phyloP scores from a whole-genome alignment of 2,888 invertebrate genomes.

The Agrilus biguttatus region DNA sequence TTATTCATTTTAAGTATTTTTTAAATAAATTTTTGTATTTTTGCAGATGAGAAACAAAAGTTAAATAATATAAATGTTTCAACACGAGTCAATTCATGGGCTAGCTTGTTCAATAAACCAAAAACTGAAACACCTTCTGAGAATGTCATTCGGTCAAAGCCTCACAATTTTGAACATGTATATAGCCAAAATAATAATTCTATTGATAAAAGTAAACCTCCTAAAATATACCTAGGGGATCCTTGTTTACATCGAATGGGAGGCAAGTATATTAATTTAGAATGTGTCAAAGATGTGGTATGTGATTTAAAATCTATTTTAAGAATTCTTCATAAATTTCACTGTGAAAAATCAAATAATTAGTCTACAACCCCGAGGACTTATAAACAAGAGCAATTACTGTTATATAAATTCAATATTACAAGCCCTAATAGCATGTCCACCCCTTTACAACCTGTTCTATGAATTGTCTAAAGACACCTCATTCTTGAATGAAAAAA shows the following conservation, averaged over 20 bases:
- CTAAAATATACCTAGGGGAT: conserved; percentile 41
- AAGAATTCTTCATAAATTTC: conserved; percentile 5
- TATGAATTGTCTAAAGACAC: conserved; percentile 59
- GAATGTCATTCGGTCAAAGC: conserved; percentile 8
- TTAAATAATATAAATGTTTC: neutral
- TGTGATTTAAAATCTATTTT: conserved; percentile 1
- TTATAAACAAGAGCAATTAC: conserved; percentile 87
- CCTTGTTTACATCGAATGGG: conserved; percentile 56
- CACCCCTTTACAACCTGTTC: conserved; percentile 87
- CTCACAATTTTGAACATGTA: too few relatives aligned
- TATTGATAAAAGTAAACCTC: conserved; percentile 17
- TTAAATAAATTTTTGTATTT: too few relatives aligned
- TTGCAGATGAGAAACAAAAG: too few relatives aligned
- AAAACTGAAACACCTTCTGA: conserved; percentile 6
- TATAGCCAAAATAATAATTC: too few relatives aligned
- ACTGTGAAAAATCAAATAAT: conserved; percentile 65
- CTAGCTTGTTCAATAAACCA: conserved; percentile 42
- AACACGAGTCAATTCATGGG: conserved; percentile 45
- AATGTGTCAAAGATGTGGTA: too few relatives aligned
- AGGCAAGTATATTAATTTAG: conserved; percentile 34
- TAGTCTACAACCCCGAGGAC: conserved; percentile 74
- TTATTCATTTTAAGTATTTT: too few relatives aligned
- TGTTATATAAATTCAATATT: conserved; percentile 94
- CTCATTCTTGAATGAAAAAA: conserved; percentile 32
- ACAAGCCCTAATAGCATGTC: conserved; percentile 86